These are phyloP conservation scores for Mallotus villosus DNA, from an alignment of 2,797 vertebrate species.

Conservation along the genomic window DNA sequence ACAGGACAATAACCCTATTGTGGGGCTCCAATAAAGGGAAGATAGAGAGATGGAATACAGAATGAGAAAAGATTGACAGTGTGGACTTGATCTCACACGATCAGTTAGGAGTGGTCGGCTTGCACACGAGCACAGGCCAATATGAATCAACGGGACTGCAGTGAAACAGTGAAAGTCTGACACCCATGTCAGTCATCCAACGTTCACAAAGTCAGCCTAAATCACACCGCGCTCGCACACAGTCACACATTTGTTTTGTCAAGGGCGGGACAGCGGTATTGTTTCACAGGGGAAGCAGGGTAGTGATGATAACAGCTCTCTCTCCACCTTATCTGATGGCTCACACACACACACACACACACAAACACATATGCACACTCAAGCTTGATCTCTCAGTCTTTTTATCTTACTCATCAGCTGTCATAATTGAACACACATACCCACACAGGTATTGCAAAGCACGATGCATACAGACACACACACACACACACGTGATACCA, in stretches of 20 bases:
- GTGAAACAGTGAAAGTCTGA: slow-evolving; percentile 21
- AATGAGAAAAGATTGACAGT: slow-evolving; percentile 45
- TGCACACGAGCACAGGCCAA: slow-evolving; percentile 45
- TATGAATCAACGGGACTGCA: slow-evolving; percentile 35
- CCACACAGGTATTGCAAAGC: slow-evolving; percentile 10
- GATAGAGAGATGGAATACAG: slow-evolving; percentile 42
- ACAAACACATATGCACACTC: slow-evolving; percentile 11
- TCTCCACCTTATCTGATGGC: slow-evolving; percentile 58
- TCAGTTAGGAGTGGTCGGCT: slow-evolving; percentile 28
- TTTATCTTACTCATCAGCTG: slow-evolving; percentile 49
- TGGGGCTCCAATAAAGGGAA: slow-evolving; percentile 58
- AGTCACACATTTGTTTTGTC: slow-evolving; percentile 48
- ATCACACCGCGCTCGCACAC: background rate
- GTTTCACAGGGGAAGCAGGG: slow-evolving; percentile 56
- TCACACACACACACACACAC: slow-evolving; percentile 32
- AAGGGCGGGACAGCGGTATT: slow-evolving; percentile 49
- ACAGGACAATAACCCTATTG: slow-evolving; percentile 64
- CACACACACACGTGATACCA: slow-evolving; percentile 15
- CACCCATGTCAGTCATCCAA: slow-evolving; percentile 38
- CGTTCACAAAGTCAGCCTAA: slow-evolving; percentile 10
- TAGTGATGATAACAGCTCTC: slow-evolving; percentile 50
- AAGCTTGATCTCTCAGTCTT: background rate
- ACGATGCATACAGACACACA: background rate
- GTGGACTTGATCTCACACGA: background rate
- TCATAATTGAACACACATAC: slow-evolving; percentile 50